These are phyloP conservation scores for Triplophysa dalaica DNA, from an alignment of 2,113 vertebrate species.

Conservation along the genomic window DNA sequence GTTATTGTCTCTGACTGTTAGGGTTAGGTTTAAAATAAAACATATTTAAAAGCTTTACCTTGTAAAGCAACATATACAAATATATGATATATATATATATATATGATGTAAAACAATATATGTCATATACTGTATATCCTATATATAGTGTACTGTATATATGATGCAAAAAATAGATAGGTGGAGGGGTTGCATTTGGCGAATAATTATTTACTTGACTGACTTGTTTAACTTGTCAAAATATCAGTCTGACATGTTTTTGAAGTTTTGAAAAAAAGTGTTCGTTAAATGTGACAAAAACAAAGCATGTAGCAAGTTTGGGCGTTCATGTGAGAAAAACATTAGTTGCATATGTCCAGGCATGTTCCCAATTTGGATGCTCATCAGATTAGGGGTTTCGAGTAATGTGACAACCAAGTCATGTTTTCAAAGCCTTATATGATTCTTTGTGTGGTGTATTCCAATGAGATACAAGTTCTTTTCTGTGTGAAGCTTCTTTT, in stretches of 20 bases:
- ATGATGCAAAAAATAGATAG: not conserved
- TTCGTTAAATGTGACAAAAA: not conserved
- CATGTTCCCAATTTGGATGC: not conserved
- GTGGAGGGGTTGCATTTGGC: not conserved
- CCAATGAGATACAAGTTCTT: not conserved
- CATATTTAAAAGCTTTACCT: too few species aligned
- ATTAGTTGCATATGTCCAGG: not conserved
- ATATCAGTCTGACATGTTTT: not conserved
- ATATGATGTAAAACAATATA: too few species aligned
- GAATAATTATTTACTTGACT: not conserved
- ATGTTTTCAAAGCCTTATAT: not conserved
- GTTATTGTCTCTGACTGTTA: not conserved
- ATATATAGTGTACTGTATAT: too few species aligned
- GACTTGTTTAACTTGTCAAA: not conserved
- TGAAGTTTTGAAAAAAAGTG: not conserved
- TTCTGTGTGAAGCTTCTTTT: not conserved
- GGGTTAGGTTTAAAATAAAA: too few species aligned
- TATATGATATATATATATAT: too few species aligned
- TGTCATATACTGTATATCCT: too few species aligned
- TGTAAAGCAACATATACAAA: too few species aligned
- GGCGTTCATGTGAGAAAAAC: not conserved
- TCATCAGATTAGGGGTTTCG: not conserved
- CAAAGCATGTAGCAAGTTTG: not conserved
- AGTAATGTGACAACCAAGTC: too few species aligned
- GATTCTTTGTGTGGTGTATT: not conserved